These are phyloP conservation scores for Phrixothrix hirtus DNA, from an alignment of 2,888 invertebrate species.

Conservation along the genomic window DNA sequence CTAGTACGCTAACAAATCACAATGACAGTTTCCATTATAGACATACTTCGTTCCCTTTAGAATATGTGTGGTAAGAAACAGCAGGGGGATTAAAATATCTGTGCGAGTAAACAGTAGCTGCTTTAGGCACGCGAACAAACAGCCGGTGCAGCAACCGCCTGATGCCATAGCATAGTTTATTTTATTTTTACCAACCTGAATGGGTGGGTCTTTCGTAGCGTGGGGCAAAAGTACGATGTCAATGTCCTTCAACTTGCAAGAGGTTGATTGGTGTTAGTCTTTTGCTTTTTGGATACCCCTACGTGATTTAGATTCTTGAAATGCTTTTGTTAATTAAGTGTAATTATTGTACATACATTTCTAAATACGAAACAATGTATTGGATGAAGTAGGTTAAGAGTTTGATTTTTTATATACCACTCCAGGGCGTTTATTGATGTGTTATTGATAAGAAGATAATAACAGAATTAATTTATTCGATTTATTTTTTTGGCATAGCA, in stretches of 20 bases:
- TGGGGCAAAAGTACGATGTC: conserved; percentile 23
- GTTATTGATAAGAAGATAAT: too few relatives aligned
- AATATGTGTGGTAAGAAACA: conserved; percentile 2
- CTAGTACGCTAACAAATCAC: too few relatives aligned
- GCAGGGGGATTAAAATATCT: conserved; percentile 9
- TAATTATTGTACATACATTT: too few relatives aligned
- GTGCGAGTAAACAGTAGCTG: conserved; percentile 30
- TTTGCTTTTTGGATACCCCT: conserved; percentile 1
- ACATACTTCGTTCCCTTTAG: neutral
- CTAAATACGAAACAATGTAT: too few relatives aligned
- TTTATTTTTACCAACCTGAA: conserved; percentile 28
- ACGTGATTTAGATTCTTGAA: too few relatives aligned
- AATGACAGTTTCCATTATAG: neutral
- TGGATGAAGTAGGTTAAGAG: too few relatives aligned
- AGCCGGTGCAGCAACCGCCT: conserved; percentile 19
- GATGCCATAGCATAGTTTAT: conserved; percentile 18
- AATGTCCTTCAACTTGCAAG: conserved; percentile 28
- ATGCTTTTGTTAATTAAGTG: too few relatives aligned
- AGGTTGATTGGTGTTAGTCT: conserved; percentile 8
- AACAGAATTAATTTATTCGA: too few relatives aligned
- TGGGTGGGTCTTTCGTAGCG: conserved; percentile 25
- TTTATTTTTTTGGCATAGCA: too few relatives aligned
- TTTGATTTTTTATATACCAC: too few relatives aligned
- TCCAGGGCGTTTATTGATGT: too few relatives aligned
- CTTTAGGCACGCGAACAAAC: conserved; percentile 29